Evolutionary conservation across 2,113 vertebrate species (phyloP), one percentile per base, ranked within the genome.

Genomic region (Ia io): DNA sequence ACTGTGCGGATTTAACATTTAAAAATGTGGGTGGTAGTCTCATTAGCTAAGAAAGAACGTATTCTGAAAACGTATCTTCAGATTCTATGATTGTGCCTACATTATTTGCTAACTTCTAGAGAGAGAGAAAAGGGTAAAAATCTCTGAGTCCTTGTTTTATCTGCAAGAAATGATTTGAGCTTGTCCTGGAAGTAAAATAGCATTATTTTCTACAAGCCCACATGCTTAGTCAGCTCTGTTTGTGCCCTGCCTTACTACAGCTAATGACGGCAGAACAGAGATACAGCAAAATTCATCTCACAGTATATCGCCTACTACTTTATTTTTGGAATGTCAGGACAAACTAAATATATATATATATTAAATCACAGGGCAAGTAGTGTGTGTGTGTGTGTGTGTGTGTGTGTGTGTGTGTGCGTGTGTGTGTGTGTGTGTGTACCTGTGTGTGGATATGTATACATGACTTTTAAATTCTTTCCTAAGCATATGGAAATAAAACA

Each of bases 1-100:
- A 40, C 53, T 83, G 78, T 23, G 11, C 93, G 35, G 61, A 56
- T 76, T 95, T 97, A 96, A 84, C 77, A 35, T 92, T 98, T 97
- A 63, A 88, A 97, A 96, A 90, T 92, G 49, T 91, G 30, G 70
- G 32, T 40, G 0, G 42, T 91, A 90, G 79, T 92, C 92, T 94
- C 97, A 96, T 96, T 97, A 94, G 84, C 53, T 78, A 95, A 97
- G 91, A 69, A n/a, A 89, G 80, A 96, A 96, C 8, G 25, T 42
- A 30, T 56, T 56, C 70, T 94, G 74, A 53, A 93, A 88, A 69
- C 6, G 13, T 18, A 83, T 67, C 18, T 32, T 95, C 59, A 47
- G 56, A 25, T 42, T 79, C 95, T 53, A 63, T 25, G 37, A 69
- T 23, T 63, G 18, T 73, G 59, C 40, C 37, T 67, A 30, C 11